Base-by-base conservation (phyloP, 1,140 invertebrate species). In the Sesamia nonagrioides region DNA sequence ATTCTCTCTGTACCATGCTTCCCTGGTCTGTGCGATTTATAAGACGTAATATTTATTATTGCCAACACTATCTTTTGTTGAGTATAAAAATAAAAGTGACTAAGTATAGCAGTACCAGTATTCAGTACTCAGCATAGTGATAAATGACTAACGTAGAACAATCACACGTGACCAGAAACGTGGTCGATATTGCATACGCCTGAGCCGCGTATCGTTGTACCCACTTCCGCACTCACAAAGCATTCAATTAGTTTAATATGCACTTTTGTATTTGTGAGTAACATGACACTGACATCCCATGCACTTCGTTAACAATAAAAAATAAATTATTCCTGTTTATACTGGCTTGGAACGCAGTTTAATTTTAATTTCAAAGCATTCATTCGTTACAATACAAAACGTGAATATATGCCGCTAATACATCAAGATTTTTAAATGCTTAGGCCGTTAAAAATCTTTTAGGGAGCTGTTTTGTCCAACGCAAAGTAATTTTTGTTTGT, bases 201-300 rank as follows among this genome's bases (percentile, higher is more conserved):
- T 40, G 50, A 17, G 35, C n/a, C 33, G 33, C 27, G 8, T 54
- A 58, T 73, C 21, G 11, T 42, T 11, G 68, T 33, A 52, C 68
- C 50, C n/a, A 58, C 54, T 45, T 74, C 71, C 71, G 71, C 71
- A 48, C 66, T 33, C 42, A 74, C 54, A 74, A 74, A 42, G 18
- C 52, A 35, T 45, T 56, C 54, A 60, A 74, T 74, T 74, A 50
- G 27, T 50, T n/a, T 33, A 27, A 33, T 74, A 60, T 72, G 68
- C 71, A 60, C 13, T 60, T 74, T 40, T 50, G 42, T 69, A 18
- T 69, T 7, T 21, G 17, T 27, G 33, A 45, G 52, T 58, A 58
- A 58, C 52, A 45, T 74, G 71, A 74, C 54, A 60, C 54, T 42
- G 13, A 45, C 37, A 33, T 74, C n/a, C 68, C 52, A 35, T 56